These are phyloP conservation scores for Gryon sp. DNA, from an alignment of 1,140 invertebrate genomes.

Conservation along the genomic window DNA sequence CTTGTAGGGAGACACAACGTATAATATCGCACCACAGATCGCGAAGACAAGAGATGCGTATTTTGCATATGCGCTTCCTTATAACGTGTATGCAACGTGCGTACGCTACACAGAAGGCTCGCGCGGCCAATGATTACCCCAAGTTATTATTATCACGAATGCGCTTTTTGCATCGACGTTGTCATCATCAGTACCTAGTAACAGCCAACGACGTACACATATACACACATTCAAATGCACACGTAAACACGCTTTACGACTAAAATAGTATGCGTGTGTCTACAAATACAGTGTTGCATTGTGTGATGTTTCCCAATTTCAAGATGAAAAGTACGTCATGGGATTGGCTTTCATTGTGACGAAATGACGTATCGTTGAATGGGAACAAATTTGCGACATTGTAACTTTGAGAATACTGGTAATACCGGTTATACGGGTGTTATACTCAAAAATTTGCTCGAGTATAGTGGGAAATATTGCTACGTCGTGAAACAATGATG, in stretches of 20 bases:
- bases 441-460: constrained; percentile 35
- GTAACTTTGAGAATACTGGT: constrained; percentile 43
- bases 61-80: constrained; percentile 43
- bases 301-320: constrained; percentile 57
- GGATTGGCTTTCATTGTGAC: constrained; percentile 53
- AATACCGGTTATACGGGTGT: constrained; percentile 34
- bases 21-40: constrained; percentile 57
- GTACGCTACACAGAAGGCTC: constrained; percentile 14
- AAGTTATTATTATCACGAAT: constrained; percentile 72
- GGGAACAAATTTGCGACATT: constrained; percentile 46
- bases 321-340: constrained; percentile 58
- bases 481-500: constrained; percentile 31
- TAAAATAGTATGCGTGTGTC: not conserved
- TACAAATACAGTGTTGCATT: constrained; percentile 20
- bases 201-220: no score
- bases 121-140: constrained; percentile 73
- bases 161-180: constrained; percentile 69
- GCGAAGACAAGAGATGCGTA: constrained; percentile 60
- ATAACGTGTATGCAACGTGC: constrained; percentile 22
- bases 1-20: constrained; percentile 58
- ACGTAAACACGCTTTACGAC: not conserved
- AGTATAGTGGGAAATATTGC: constrained; percentile 29
- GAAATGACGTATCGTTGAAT: constrained; percentile 53
- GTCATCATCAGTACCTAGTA: constrained; percentile 42
- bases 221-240: no score